These are phyloP conservation scores for Epizoanthus rinbou DNA, from an alignment of 92 coral and sea anemone species.

Conservation along the genomic window DNA sequence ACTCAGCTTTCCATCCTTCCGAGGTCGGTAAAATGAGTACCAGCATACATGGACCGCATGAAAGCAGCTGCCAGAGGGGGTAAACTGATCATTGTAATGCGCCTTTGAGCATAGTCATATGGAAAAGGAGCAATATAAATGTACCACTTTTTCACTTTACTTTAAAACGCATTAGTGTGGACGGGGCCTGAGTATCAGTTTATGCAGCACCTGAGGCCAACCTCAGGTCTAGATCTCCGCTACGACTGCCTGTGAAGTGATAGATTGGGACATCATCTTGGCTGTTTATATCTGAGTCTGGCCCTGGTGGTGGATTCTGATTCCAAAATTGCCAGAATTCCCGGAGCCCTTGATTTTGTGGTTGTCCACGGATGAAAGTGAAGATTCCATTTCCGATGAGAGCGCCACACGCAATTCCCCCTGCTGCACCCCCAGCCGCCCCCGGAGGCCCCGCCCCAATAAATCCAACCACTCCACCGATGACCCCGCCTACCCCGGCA, in stretches of 20 bases:
- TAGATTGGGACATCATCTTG: background rate
- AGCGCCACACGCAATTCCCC: slow-evolving; percentile 60
- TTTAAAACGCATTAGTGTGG: no score
- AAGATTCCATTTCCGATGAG: slow-evolving; percentile 67
- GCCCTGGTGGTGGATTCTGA: background rate
- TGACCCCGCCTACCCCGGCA: slow-evolving; percentile 47
- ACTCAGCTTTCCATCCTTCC: no score
- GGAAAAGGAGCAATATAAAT: no score
- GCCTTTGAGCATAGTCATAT: no score
- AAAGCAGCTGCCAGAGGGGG: no score
- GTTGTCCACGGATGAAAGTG: slow-evolving; percentile 18
- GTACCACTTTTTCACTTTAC: no score
- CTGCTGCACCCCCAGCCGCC: slow-evolving; percentile 51
- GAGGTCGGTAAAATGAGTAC: no score
- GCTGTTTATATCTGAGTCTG: no score
- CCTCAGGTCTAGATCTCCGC: background rate
- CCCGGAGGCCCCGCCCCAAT: slow-evolving; percentile 39
- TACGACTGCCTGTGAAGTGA: background rate
- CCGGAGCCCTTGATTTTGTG: background rate
- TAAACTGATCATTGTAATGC: no score
- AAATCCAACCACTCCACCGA: slow-evolving; percentile 40
- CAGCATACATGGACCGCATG: no score
- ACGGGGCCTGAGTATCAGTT: background rate
- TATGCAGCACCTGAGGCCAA: background rate
- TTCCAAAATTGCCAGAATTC: background rate